These are phyloP conservation scores for Brachionus asplanchnoidis DNA, from an alignment of 1,140 invertebrate species.

Conservation along the genomic window DNA sequence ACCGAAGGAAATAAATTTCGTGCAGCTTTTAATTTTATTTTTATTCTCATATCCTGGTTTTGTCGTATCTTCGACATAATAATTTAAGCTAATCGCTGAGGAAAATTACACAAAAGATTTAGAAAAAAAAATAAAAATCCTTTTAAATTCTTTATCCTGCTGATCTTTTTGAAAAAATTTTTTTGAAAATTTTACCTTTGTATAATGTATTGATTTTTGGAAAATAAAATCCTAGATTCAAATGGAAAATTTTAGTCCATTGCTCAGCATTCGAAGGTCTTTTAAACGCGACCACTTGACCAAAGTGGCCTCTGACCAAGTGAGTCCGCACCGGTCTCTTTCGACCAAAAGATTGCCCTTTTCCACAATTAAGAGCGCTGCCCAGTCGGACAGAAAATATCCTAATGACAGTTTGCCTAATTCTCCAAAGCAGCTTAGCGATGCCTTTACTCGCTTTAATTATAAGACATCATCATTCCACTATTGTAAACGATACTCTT, in stretches of 20 bases:
- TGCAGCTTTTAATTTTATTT: background rate
- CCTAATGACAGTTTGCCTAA: background rate
- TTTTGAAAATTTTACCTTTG: no score
- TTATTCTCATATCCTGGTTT: background rate
- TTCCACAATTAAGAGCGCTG: slow-evolving; percentile 25
- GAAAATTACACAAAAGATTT: background rate
- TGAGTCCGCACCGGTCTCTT: background rate
- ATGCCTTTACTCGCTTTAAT: background rate
- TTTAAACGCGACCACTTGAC: background rate
- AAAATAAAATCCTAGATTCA: background rate
- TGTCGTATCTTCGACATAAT: background rate
- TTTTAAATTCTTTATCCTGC: background rate
- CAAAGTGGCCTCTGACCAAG: background rate
- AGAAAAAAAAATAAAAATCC: background rate
- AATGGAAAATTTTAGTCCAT: background rate
- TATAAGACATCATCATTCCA: slow-evolving; percentile 32
- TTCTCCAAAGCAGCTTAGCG: background rate
- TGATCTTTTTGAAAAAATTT: background rate
- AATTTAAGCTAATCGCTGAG: background rate
- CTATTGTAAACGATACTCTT: slow-evolving; percentile 12
- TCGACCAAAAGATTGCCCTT: slow-evolving; percentile 20
- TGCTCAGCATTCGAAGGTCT: background rate
- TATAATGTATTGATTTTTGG: background rate
- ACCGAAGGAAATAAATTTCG: background rate
- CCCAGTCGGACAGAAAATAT: background rate